A percentile compares a stretch with the other conserved stretches of the same genome.
Conservation (phyloP, 2,888 invertebrate genomes). For the Phorcus lineatus region DNA sequence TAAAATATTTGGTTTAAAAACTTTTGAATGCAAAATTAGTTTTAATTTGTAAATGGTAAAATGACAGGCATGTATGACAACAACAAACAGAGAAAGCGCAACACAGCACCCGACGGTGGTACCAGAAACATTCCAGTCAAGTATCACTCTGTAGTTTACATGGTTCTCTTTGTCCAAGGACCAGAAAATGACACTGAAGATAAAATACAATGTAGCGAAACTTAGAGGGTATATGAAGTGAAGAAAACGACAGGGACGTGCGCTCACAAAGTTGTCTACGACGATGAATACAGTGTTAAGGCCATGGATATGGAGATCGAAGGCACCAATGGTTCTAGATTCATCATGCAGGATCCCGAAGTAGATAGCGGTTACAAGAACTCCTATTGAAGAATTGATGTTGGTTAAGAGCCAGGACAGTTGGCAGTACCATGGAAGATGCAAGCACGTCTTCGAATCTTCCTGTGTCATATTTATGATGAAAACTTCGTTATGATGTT, state of each 20-base stretch:
- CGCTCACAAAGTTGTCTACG: conserved; percentile 52
- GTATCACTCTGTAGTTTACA: conserved; percentile 63
- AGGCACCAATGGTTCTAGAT: conserved; percentile 15
- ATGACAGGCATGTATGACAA: conserved; percentile 50
- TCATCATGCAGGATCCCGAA: conserved; percentile 57
- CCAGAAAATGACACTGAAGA: conserved; percentile 65
- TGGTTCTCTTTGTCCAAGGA: conserved; percentile 50
- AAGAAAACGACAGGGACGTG: conserved; percentile 60
- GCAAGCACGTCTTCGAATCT: too few species aligned
- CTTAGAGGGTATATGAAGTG: conserved; percentile 58
- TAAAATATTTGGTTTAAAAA: background rate
- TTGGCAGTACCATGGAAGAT: conserved; percentile 52
- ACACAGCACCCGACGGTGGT: conserved; percentile 41
- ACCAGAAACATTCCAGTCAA: conserved; percentile 70
- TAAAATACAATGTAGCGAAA: conserved; percentile 53
- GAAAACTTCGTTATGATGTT: too few species aligned
- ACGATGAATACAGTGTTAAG: conserved; percentile 58
- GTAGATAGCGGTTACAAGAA: conserved; percentile 64
- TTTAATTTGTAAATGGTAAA: conserved; percentile 53
- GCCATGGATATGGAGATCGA: conserved; percentile 59
- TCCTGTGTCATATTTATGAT: too few species aligned
- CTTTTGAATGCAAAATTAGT: conserved; percentile 31
- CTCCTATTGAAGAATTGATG: conserved; percentile 49
- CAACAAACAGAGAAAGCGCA: conserved; percentile 46
- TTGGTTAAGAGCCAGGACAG: conserved; percentile 61